Base-by-base conservation (phyloP, 2,113 vertebrate species). In the Seriola aureovittata region DNA sequence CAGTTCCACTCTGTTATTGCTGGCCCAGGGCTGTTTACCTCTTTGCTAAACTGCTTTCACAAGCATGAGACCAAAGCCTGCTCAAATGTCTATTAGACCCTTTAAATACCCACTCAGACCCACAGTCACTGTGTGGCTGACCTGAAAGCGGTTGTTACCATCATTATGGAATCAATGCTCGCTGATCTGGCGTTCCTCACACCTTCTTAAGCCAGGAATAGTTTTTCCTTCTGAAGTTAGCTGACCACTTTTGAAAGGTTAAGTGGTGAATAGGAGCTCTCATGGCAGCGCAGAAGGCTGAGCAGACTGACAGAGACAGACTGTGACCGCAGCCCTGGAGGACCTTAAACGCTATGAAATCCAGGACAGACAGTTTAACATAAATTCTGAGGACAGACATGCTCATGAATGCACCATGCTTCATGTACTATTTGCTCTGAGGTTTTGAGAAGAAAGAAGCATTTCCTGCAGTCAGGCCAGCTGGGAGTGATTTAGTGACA, bases 401-500 rank as follows among this genome's bases (percentile, higher is more conserved):
- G 86, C 84, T 85, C 91, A 68, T 93, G 92, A 94, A 93, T 86
- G 92, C 90, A 89, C 84, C 75, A 88, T 64, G 71, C 89, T 93
- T 93, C 90, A 90, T 94, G 88, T 92, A 78, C 91, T 91, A 89
- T 94, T 95, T 94, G 71, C 93, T 93, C 88, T 89, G 90, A 89
- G 93, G 89, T 94, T 94, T 95, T 90, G 80, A 94, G 91, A 92
- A 91, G 89, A 94, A 93, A 91, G 88, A 92, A 93, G 92, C 91
- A 91, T 93, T 94, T 96, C 94, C 93, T 95, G 93, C 89, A 86
- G 87, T 82, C 81, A 58, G 75, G 66, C 76, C 95, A 95, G 93
- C 94, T 96, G 95, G 91, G 91, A 95, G 80, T 94, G 92, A 94
- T 96, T 96, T 95, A 70, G 80, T 75, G 90, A 94, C 94, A 93